Evolutionary conservation across 2,113 vertebrate species (phyloP), one percentile per base, ranked within the genome.

Genomic region (Mohoua ochrocephala): DNA sequence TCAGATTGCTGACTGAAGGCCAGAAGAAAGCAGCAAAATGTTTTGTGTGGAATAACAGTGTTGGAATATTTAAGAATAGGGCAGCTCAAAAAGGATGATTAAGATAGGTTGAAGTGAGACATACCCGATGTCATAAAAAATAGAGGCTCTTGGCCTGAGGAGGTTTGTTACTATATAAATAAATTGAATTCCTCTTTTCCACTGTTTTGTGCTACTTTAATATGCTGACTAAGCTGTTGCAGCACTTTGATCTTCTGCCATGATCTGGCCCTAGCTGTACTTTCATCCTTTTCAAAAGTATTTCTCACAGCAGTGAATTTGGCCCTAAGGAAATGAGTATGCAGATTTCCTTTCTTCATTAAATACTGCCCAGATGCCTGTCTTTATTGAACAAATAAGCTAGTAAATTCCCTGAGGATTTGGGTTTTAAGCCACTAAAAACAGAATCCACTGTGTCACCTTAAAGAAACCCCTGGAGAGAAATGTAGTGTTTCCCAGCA

Each of bases 191-290:
- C 75, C 50, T 69, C 37, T 84, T 92, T 91, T 68, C 53, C 57
- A 70, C 11, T 47, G 27, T 76, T 85, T 67, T 80, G 54, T 83
- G 71, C 81, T 83, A 65, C 78, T 97, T 94, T 88, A 53, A 57
- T 70, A 31, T 70, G 63, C 91, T 84, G 52, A 57, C 42, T 91
- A 83, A 93, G 74, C 82, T 84, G 27, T 95, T 96, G 80, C 54
- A 84, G 54, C 54, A 44, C 84, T 95, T 97, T 80, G 78, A 94
- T 94, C 91, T 91, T 61, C 27, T 94, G 84, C 78, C 71, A n/a
- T 85, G 60, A 69, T 91, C 37, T 85, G 71, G 52, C 71, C 87
- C 45, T 87, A 65, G 50, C 64, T 87, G 19, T 64, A 54, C 77
- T 91, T 91, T 83, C 19, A 77, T 93, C 39, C 33, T 85, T 65